Base-by-base conservation (phyloP, 2,113 vertebrate genomes). In the Hemibates koningsi region DNA sequence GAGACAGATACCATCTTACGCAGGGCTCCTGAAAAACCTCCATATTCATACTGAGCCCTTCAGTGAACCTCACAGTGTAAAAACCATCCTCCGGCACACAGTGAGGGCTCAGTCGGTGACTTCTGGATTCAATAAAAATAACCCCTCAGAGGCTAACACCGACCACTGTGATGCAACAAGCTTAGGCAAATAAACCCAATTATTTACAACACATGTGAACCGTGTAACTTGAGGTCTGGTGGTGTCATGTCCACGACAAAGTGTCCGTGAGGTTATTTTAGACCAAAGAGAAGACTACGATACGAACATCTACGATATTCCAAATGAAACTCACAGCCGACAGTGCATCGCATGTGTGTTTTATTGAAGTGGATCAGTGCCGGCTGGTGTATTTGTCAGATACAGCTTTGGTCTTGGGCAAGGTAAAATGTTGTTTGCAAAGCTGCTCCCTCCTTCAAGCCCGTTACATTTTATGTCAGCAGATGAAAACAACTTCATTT, bases 11-110 rank as follows among this genome's bases (percentile, higher is more conserved):
- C 45, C 45, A 52, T 86, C 80, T 86, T 78, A 85, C 82, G 57
- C 83, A 61, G 83, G 32, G 29, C 21, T 38, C 48, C 73, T 59
- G 24, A 52, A 52, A 78, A 84, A 66, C 71, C 78, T 89, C 27
- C 87, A 93, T 92, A 91, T 92, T 93, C 90, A 91, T 86, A 76
- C 78, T 83, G 87, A 83, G 87, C 90, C 90, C 83, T 88, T 86
- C 68, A 93, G 83, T 90, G 83, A 88, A 88, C 34, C 76, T 85
- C 16, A 36, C 43, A 59, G 78, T 79, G 79, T 82, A 81, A 82
- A 89, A 90, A 24, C 48, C 89, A 45, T 73, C 73, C 88, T 78
- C 68, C 17, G 27, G 66, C 43, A 85, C 78, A 34, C 83, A 24
- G 48, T 3, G 29, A 86, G 54, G 80, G 63, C 53, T 83, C 87